Evolutionary conservation across 2,888 invertebrate genomes (phyloP).

Genomic region (Dusona sp.): DNA sequence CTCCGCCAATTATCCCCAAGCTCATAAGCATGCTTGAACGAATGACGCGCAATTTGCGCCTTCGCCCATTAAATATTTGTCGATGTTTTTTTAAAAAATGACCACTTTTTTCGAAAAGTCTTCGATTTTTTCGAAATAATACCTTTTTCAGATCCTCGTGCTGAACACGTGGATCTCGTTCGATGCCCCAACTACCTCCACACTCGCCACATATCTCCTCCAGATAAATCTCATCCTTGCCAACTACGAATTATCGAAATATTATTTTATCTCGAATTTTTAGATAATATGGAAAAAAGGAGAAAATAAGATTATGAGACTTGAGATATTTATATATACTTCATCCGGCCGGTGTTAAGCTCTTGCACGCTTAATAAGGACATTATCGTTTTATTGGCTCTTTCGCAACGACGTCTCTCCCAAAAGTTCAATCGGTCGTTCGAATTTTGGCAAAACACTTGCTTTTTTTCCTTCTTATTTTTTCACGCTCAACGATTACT

Average conservation of each 20-base stretch:
- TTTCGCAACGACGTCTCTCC: not conserved
- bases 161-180: conserved; percentile 51
- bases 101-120: not conserved
- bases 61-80: not conserved
- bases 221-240: conserved; percentile 14
- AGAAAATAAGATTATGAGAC: not conserved
- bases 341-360: not conserved
- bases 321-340: conserved; percentile 36
- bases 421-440: conserved; percentile 51
- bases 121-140: not conserved
- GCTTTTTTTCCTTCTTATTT: conserved; percentile 3
- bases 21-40: not conserved
- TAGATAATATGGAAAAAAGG: not conserved
- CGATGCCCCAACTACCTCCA: conserved; percentile 17
- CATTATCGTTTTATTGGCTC: conserved; percentile 17
- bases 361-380: conserved; percentile 6
- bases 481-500: conserved; percentile 21
- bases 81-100: not conserved
- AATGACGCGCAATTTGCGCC: not conserved
- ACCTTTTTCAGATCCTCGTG: not conserved
- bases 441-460: conserved; percentile 28
- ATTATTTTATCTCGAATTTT: conserved; percentile 1
- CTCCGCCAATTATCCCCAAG: not conserved
- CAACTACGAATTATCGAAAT: conserved; percentile 1
- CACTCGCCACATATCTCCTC: conserved; percentile 10